Percentiles rank a stretch among this genome's conserved stretches.
phyloP scores from a whole-genome alignment of 2,797 vertebrate genomes.

The Liasis olivaceus region DNA sequence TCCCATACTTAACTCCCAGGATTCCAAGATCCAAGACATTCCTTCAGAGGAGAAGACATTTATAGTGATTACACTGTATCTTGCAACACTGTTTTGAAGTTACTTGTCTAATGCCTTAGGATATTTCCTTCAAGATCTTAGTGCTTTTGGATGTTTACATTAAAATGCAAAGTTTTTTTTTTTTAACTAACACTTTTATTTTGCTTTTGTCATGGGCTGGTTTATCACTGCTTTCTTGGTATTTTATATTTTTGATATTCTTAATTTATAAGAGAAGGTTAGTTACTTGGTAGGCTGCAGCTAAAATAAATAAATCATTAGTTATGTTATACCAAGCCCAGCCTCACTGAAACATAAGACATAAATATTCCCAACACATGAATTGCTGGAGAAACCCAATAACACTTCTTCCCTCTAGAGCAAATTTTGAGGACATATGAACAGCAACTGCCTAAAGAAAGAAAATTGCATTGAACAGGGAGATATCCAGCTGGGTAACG shows the following conservation, averaged over 20 bases:
- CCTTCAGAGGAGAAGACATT: too few relatives aligned
- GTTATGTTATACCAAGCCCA: background rate
- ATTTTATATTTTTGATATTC: background rate
- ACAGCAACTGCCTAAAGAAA: background rate
- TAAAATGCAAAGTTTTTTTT: background rate
- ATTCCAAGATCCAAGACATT: background rate
- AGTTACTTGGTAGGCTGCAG: background rate
- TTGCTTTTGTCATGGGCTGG: background rate
- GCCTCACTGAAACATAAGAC: too few relatives aligned
- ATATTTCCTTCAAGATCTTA: background rate
- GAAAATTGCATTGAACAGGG: background rate
- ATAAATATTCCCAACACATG: too few relatives aligned
- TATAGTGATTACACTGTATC: background rate
- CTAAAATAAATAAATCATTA: background rate
- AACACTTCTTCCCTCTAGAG: background rate
- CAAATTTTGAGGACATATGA: background rate
- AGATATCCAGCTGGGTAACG: background rate
- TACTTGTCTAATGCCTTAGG: background rate
- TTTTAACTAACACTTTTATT: background rate
- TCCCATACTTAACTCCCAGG: background rate
- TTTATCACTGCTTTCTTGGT: background rate
- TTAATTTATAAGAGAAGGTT: background rate
- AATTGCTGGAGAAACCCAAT: background rate
- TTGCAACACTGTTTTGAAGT: background rate
- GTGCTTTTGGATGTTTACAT: background rate